phyloP scores from a whole-genome alignment of 1,140 invertebrate genomes.

The Eupristina koningsbergeri region DNA sequence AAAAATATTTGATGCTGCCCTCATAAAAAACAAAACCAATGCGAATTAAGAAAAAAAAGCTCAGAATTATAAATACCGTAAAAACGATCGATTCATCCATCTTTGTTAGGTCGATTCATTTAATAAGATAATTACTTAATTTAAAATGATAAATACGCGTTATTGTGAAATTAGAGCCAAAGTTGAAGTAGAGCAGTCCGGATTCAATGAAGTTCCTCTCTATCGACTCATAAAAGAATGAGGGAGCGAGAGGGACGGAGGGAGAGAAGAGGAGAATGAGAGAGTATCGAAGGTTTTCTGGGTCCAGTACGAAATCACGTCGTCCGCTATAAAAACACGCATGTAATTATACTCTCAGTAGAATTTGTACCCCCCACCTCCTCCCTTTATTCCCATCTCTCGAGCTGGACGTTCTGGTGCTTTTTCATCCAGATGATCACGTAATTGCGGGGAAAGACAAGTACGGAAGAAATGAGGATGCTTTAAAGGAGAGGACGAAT shows the following conservation, averaged over 20 bases:
- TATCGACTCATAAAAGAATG: background rate
- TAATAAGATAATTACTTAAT: background rate
- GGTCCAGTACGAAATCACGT: slow-evolving; percentile 18
- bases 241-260: background rate
- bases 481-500: slow-evolving; percentile 12
- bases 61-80: background rate
- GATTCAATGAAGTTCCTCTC: background rate
- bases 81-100: background rate
- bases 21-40: too few relatives aligned
- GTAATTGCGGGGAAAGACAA: slow-evolving; percentile 32
- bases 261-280: background rate
- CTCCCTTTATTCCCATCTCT: background rate
- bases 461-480: slow-evolving; percentile 8
- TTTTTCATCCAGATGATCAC: slow-evolving; percentile 15
- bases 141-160: background rate
- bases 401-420: background rate
- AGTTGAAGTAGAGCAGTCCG: background rate
- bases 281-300: background rate
- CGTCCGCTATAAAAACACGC: slow-evolving; percentile 16
- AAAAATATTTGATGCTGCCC: too few relatives aligned
- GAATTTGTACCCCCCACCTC: background rate
- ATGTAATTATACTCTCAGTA: slow-evolving; percentile 27
- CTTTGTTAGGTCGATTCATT: background rate
- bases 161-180: background rate
- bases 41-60: too few relatives aligned